These are phyloP conservation scores for Enteromius viviparus DNA, from an alignment of 2,797 vertebrate genomes.

Conservation along the genomic window DNA sequence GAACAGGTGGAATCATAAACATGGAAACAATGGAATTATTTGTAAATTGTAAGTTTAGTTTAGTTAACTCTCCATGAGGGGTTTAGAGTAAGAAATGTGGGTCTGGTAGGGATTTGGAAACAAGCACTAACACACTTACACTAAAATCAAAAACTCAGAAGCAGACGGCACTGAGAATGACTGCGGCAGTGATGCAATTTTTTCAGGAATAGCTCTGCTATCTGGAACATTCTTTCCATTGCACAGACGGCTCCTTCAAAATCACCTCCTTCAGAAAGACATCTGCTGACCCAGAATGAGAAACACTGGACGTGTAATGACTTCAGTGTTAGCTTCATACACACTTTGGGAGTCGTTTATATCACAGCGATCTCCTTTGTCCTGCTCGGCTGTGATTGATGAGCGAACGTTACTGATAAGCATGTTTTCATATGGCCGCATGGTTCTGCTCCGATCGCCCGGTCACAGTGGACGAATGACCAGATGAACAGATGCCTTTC, in stretches of 20 bases:
- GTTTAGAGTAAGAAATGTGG: neutral
- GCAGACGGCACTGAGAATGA: neutral
- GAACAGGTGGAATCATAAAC: neutral
- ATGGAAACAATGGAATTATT: neutral
- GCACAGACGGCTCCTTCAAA: constrained; percentile 20
- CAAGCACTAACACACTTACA: neutral
- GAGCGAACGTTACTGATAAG: constrained; percentile 50
- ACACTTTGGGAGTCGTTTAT: constrained; percentile 22
- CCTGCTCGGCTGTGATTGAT: constrained; percentile 35
- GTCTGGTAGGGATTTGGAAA: neutral
- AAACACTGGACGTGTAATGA: constrained; percentile 27
- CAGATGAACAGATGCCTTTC: constrained; percentile 72
- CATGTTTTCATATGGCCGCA: constrained; percentile 51
- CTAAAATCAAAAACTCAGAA: neutral
- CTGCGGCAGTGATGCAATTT: neutral
- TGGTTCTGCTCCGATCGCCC: constrained; percentile 54
- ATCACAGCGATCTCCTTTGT: constrained; percentile 5
- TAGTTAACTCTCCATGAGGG: neutral
- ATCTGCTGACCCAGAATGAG: constrained; percentile 42
- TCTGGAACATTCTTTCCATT: constrained; percentile 38
- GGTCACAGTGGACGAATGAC: constrained; percentile 64
- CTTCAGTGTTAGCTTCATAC: constrained; percentile 14
- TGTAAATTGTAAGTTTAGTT: neutral
- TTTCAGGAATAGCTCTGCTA: constrained; percentile 33
- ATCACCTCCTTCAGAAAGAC: constrained; percentile 37